Percentiles rank a stretch among this genome's conserved stretches.
These are phyloP conservation scores for Trochalopteron elliotii DNA, from an alignment of 2,113 vertebrate species.

Conservation along the genomic window DNA sequence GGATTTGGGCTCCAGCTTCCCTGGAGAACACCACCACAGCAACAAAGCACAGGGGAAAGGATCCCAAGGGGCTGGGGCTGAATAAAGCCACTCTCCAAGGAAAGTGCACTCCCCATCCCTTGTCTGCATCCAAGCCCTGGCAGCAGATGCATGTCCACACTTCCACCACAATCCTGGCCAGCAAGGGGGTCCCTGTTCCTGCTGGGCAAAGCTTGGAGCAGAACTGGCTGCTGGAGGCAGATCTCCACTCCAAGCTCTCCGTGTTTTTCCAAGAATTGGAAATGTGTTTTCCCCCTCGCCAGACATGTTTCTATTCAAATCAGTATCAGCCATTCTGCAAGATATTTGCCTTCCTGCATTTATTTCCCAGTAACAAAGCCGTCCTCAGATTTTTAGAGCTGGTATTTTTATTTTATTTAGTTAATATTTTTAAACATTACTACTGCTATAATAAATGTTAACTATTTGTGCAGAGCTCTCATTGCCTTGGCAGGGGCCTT, in stretches of 20 bases:
- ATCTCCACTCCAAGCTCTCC: not conserved
- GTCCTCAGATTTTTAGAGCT: constrained; percentile 48
- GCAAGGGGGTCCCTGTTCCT: accelerated
- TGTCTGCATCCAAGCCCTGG: accelerated
- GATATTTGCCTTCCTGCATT: constrained; percentile 59
- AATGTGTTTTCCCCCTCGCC: not conserved
- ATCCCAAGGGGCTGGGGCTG: not conserved
- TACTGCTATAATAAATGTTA: constrained; percentile 56
- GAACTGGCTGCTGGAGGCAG: not conserved
- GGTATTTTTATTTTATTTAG: constrained; percentile 66
- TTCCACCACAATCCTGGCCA: accelerated
- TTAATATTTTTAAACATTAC: constrained; percentile 66
- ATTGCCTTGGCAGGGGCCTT: constrained; percentile 46
- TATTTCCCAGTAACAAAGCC: constrained; percentile 61
- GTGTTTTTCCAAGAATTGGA: not conserved
- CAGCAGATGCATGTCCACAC: accelerated
- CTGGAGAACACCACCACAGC: not conserved
- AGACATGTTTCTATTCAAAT: constrained; percentile 39
- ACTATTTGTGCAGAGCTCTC: constrained; percentile 48
- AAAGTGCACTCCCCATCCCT: accelerated
- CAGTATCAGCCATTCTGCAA: constrained; percentile 28
- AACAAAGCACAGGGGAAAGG: not conserved
- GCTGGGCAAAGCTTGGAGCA: not conserved
- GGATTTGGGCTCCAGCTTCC: not conserved
- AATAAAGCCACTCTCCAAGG: not conserved